Percentiles rank a stretch among this genome's conserved stretches.
Evolutionary conservation across 2,888 invertebrate genomes (phyloP).

Genomic region (Plebejus anna): DNA sequence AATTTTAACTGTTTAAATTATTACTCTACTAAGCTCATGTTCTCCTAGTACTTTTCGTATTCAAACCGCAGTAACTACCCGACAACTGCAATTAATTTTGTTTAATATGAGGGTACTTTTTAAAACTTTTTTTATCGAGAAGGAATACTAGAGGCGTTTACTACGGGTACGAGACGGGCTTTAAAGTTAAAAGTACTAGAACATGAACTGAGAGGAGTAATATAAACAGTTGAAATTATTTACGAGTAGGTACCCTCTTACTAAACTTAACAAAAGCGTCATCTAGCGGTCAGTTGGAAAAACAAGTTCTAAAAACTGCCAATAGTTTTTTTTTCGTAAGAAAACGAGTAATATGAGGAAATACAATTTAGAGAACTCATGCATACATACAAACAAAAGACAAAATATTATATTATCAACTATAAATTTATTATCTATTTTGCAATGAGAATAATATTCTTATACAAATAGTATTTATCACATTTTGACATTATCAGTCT

Average conservation of each 20-base stretch:
- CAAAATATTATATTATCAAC: neutral
- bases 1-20: no score
- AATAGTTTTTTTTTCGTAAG: neutral
- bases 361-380: neutral
- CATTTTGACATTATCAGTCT: constrained; percentile 33
- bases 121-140: no score
- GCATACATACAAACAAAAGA: neutral
- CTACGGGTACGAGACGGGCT: no score
- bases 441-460: constrained; percentile 19
- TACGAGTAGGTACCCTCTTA: neutral
- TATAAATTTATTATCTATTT: constrained; percentile 24
- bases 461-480: constrained; percentile 34
- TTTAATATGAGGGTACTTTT: neutral
- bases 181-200: neutral
- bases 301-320: neutral
- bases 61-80: no score
- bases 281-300: no score
- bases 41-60: no score
- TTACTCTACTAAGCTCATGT: no score
- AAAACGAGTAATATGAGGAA: neutral
- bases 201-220: neutral
- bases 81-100: no score
- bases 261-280: no score
- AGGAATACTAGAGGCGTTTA: no score
- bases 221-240: neutral